Evolutionary conservation across 2,888 invertebrate species (phyloP).

Genomic region (Hirtodrosophila confusa): DNA sequence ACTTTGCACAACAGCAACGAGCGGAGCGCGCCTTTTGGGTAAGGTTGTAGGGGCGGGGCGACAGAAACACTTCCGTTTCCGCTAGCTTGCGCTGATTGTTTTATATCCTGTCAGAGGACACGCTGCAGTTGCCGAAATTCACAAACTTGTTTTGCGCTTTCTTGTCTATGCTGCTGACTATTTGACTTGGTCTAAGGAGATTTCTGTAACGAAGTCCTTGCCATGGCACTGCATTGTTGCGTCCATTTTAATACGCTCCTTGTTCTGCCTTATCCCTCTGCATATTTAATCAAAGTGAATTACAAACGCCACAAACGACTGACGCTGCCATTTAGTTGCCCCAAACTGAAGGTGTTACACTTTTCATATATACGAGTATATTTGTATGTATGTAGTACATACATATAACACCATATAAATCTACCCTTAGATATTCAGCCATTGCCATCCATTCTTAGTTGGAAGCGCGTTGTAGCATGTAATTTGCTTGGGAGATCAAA

Average conservation of each 20-base stretch:
- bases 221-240: slow-evolving; percentile 56
- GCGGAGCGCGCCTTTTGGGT: background rate
- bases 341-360: slow-evolving; percentile 51
- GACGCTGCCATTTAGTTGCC: slow-evolving; percentile 32
- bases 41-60: background rate
- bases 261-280: slow-evolving; percentile 18
- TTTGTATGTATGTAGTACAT: background rate
- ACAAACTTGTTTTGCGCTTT: slow-evolving; percentile 79
- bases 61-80: slow-evolving; percentile 79
- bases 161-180: slow-evolving; percentile 56
- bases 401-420: slow-evolving; percentile 6
- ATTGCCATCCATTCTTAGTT: slow-evolving; percentile 10
- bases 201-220: slow-evolving; percentile 9
- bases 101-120: slow-evolving; percentile 82
- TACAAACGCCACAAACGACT: slow-evolving; percentile 60
- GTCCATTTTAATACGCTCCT: slow-evolving; percentile 61
- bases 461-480: slow-evolving; percentile 53
- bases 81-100: slow-evolving; percentile 83
- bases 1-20: slow-evolving; percentile 46
- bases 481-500: slow-evolving; percentile 67
- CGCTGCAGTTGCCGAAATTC: slow-evolving; percentile 72
- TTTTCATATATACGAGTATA: too few relatives aligned
- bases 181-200: slow-evolving; percentile 68
- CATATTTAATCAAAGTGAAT: slow-evolving; percentile 80
- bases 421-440: background rate